Conservation (phyloP, 2,888 invertebrate genomes). For the Lottia gigantea region DNA sequence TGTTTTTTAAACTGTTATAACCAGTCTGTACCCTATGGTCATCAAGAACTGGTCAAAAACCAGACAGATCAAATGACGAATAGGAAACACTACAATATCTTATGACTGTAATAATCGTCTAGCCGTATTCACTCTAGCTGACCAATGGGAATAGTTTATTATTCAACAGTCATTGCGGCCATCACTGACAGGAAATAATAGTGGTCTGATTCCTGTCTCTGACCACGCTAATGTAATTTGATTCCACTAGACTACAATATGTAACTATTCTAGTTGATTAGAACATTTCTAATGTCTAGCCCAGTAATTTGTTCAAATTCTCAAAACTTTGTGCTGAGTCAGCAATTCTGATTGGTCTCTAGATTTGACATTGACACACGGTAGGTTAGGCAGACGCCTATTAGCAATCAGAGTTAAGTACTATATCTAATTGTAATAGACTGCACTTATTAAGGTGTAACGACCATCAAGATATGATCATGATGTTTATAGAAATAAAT, state of each 20-base stretch:
- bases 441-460: no score
- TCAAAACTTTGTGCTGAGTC: background rate
- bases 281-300: conserved; percentile 7
- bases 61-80: no score
- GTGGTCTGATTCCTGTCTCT: background rate
- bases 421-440: no score
- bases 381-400: background rate
- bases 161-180: background rate
- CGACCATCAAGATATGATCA: no score
- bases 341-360: background rate
- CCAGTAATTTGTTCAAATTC: background rate
- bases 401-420: no score
- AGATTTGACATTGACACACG: background rate
- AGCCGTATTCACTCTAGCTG: background rate
- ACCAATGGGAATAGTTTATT: background rate
- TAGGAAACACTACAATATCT: no score
- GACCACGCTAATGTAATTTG: background rate
- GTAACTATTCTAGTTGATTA: background rate
- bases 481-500: no score
- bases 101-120: no score
- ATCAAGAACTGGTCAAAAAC: no score
- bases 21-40: no score
- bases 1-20: no score
- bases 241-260: background rate
- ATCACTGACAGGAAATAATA: background rate